These are phyloP conservation scores for Drosophila murphyi DNA, from an alignment of 1,140 invertebrate genomes.

Conservation along the genomic window DNA sequence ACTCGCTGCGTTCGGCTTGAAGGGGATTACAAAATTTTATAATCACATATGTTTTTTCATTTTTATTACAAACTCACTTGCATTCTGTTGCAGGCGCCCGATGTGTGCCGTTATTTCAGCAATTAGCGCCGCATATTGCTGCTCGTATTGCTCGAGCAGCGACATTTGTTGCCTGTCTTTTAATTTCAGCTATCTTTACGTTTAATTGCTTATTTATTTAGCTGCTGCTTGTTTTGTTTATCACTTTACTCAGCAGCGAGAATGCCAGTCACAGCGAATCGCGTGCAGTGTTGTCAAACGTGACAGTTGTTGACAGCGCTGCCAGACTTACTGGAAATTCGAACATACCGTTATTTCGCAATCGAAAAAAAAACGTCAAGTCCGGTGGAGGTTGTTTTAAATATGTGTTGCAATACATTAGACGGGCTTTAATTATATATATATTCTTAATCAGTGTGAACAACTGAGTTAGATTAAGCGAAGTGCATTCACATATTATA, in stretches of 20 bases:
- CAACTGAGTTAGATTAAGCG: too few relatives aligned
- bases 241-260: slow-evolving; percentile 24
- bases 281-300: slow-evolving; percentile 23
- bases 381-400: too few relatives aligned
- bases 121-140: slow-evolving; percentile 92
- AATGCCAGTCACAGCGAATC: slow-evolving; percentile 34
- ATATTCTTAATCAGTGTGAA: too few relatives aligned
- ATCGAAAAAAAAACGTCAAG: neutral
- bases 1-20: slow-evolving; percentile 87
- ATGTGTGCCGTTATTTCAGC: slow-evolving; percentile 94
- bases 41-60: slow-evolving; percentile 50
- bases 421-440: too few relatives aligned
- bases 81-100: slow-evolving; percentile 87
- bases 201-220: slow-evolving; percentile 13
- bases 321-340: slow-evolving; percentile 7
- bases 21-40: slow-evolving; percentile 7
- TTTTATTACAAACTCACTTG: slow-evolving; percentile 62
- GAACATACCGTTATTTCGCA: neutral
- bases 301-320: slow-evolving; percentile 1
- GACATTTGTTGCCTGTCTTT: slow-evolving; percentile 79
- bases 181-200: neutral
- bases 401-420: neutral
- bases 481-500: too few relatives aligned
- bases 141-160: slow-evolving; percentile 92
- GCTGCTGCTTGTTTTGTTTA: slow-evolving; percentile 44